Evolutionary conservation across 2,113 vertebrate genomes (phyloP).

Genomic region (Cairina moschata): DNA sequence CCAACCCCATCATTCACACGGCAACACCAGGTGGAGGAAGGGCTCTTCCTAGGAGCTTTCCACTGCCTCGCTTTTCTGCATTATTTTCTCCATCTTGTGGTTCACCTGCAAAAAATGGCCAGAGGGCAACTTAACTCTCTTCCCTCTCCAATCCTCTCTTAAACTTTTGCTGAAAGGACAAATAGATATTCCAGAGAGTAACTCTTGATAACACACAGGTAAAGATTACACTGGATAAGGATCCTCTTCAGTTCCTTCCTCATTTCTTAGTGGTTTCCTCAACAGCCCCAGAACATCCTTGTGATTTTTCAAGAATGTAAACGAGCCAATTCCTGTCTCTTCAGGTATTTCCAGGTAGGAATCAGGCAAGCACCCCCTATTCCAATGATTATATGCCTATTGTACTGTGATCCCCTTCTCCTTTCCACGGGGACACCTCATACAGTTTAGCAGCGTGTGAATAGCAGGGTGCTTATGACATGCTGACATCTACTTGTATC

Average conservation of each 20-base stretch:
- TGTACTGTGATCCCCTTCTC: conserved; percentile 5
- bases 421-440: conserved; percentile 16
- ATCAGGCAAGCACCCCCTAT: neutral
- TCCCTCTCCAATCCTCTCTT: neutral
- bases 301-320: conserved; percentile 32
- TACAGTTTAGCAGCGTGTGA: conserved; percentile 30
- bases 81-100: neutral
- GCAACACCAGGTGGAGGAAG: neutral
- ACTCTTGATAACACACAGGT: neutral
- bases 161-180: neutral
- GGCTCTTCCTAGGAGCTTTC: neutral
- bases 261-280: neutral
- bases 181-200: neutral
- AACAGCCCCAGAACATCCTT: neutral
- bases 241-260: neutral
- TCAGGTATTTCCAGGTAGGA: conserved; percentile 9
- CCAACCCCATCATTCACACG: neutral
- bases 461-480: conserved; percentile 55
- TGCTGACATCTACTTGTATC: conserved; percentile 49
- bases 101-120: neutral
- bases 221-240: neutral
- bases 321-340: neutral
- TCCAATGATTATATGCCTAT: conserved; percentile 30
- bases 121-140: neutral
- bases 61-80: neutral